Percentiles rank a stretch among this genome's conserved stretches.
Evolutionary conservation across 2,797 vertebrate genomes (phyloP).

Genomic region (Chloroceryle inda): DNA sequence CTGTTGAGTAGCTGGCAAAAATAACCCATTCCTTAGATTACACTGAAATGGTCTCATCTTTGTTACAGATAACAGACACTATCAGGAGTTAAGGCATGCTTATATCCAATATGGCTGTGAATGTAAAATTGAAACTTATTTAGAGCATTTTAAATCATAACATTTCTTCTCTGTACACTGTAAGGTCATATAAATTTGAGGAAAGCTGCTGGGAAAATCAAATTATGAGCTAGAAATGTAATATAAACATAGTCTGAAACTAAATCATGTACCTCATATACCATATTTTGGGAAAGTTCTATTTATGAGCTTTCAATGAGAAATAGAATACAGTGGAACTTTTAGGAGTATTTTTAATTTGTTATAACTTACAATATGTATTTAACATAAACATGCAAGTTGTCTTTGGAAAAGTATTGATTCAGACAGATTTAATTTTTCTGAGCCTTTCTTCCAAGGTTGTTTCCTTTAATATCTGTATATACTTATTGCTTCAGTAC

Average conservation of each 20-base stretch:
- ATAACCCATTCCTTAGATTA: background rate
- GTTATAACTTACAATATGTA: background rate
- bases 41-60: background rate
- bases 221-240: conserved; percentile 44
- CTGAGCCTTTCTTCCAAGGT: background rate
- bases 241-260: conserved; percentile 26
- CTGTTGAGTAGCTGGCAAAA: background rate
- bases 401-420: background rate
- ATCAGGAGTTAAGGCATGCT: background rate
- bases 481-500: background rate
- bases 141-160: conserved; percentile 18
- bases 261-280: background rate
- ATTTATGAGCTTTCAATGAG: conserved; percentile 21
- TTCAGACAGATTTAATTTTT: background rate
- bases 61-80: background rate
- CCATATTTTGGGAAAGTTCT: background rate
- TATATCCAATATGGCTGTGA: background rate
- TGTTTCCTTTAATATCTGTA: background rate
- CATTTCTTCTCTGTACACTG: background rate
- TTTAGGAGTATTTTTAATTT: background rate
- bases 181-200: conserved; percentile 31
- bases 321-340: background rate
- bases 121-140: background rate
- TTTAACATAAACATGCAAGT: background rate
- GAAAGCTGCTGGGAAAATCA: background rate